Evolutionary conservation across 2,113 vertebrate species (phyloP), one percentile per base, ranked within the genome.

Genomic region (Cygnus atratus): DNA sequence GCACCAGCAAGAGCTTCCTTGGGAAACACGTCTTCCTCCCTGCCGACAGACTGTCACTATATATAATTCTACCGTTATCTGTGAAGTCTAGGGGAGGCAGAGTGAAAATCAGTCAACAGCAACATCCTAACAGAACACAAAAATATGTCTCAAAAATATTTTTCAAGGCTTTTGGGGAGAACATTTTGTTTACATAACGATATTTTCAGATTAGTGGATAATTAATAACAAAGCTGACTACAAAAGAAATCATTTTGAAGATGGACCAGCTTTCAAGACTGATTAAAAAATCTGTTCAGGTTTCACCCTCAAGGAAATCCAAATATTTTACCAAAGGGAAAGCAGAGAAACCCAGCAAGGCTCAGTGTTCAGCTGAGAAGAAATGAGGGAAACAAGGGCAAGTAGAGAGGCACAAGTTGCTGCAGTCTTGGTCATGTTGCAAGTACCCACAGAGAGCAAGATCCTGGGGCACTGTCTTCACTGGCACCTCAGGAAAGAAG

Each of bases 11-110:
- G 0, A 82, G 59, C 11, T 14, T 80, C 68, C 65, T 57, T 2
- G 15, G 89, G 75, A 94, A 85, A 91, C 54, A 55, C n/a, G 58
- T 75, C 41, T 76, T 86, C 88, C 52, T 78, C 13, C 31, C 72
- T 31, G 17, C 67, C 0, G 6, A 50, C 84, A 91, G 66, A 75
- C 84, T 71, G 0, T 22, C 90, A 44, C 82, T 94, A 77, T 86
- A 43, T 89, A 82, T 94, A 96, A 61, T 67, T 79, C 19, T 25
- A 57, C 41, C 1, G 4, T 80, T 83, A 67, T 33, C 84, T 74
- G 55, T 83, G 84, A 92, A 82, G 35, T 70, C 74, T 83, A 77
- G 87, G 83, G 87, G 63, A 87, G 84, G 62, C 37, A 95, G 43
- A 90, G 65, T 52, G 63, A 93, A 91, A 85, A 93, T 59, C 62